A percentile compares a stretch with the other conserved stretches of the same genome.
Conservation (phyloP, 1,140 invertebrate genomes). For the Atta texana region DNA sequence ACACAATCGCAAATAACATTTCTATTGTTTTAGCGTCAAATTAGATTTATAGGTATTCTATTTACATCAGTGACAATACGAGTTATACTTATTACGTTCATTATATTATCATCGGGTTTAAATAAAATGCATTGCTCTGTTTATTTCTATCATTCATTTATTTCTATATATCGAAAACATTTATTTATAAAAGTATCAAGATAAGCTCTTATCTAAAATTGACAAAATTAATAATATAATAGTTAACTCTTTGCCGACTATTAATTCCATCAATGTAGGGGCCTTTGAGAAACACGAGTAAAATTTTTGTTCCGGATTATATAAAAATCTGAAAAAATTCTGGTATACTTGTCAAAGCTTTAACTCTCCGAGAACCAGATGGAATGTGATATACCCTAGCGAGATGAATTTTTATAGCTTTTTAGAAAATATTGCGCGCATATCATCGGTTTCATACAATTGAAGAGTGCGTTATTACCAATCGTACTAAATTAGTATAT, state of each 20-base stretch:
- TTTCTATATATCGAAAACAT: background rate
- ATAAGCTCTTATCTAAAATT: background rate
- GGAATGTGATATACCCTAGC: too few relatives aligned
- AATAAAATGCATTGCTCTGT: background rate
- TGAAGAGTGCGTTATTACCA: too few relatives aligned
- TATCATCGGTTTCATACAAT: too few relatives aligned
- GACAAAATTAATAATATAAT: background rate
- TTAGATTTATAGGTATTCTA: background rate
- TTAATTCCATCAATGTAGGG: too few relatives aligned
- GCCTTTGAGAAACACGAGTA: too few relatives aligned
- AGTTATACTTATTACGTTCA: background rate
- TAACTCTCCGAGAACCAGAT: too few relatives aligned
- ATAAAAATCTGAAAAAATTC: too few relatives aligned
- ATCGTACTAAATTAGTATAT: too few relatives aligned
- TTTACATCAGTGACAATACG: background rate
- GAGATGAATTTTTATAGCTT: too few relatives aligned
- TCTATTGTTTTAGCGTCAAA: constrained; percentile 23
- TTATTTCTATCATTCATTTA: background rate
- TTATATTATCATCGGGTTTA: background rate
- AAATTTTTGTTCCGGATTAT: too few relatives aligned
- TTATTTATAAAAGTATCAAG: constrained; percentile 3
- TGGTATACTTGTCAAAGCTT: too few relatives aligned
- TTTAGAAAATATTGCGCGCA: too few relatives aligned
- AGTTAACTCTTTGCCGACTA: background rate
- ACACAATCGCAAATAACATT: constrained; percentile 11